Base-by-base conservation (phyloP, 2,888 invertebrate genomes). In the Scotopteryx bipunctaria region DNA sequence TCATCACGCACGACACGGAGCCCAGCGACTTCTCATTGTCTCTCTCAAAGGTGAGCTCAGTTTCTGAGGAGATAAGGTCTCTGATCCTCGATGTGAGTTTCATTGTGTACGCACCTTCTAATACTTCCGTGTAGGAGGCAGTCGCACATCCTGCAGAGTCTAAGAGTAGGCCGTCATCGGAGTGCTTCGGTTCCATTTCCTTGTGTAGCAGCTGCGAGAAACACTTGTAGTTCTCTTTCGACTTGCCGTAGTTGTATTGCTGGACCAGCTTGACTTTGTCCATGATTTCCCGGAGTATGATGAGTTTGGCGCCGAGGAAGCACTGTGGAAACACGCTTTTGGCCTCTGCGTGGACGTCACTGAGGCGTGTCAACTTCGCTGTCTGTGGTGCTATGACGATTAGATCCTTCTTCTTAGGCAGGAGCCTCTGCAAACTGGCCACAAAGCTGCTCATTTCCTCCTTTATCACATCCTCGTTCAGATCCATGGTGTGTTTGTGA, bases 301-400 rank as follows among this genome's bases (percentile, higher is more conserved):
- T 65, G 9, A 89, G 69, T 61, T 77, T 85, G 13, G 89, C 81
- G 19, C 90, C 90, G 44, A 82, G 73, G 57, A 90, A 90, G 59
- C 89, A 90, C 61, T 73, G 73, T 5, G 90, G 90, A 49, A 90
- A 90, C 5, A 87, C 84, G 55, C 62, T 79, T 54, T 90, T 90
- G 1, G 90, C 83, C 58, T 89, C 89, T 13, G 73, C 61, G 55
- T 90, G 90, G 15, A 90, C 67, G 64, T 86, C 83, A 63, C 76
- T 72, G 13, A 90, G 74, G 37, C 77, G 74, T 46, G 73, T 76
- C 61, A 81, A 57, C 59, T 68, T 77, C 1, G 61, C 48, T 55
- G 71, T 77, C 25, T 67, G 67, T 25, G 78, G 75, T 50, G 74
- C 73, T 14, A 84, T 45, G 27, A 80, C 56, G 6, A 82, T 69